Evolutionary conservation across 1,140 invertebrate species (phyloP), one percentile per base, ranked within the genome.

Genomic region (Hycleus cichorii): DNA sequence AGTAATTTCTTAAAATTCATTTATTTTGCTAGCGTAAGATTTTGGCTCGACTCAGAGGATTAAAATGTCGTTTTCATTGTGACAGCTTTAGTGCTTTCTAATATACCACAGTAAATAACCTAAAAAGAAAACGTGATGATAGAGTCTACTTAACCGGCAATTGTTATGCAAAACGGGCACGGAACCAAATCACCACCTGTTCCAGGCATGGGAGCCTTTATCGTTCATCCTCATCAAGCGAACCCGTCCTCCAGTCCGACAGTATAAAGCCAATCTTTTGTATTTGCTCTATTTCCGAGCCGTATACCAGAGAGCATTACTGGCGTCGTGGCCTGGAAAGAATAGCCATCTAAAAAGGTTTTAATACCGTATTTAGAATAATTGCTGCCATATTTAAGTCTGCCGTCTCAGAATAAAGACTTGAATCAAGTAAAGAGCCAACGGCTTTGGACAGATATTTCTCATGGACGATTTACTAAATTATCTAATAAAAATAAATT

Each of bases 331-430:
- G 64, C 60, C 67, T 71, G 70, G 70, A 72, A 72, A 72, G 70
- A 72, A 72, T 71, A 66, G 69, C 70, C 64, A 72, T 70, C 69
- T 69, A 69, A 68, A 39, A 72, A 68, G 69, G 70, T 68, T 69
- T 69, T 69, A 69, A 69, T 68, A 60, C 68, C 62, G 66, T 72
- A 72, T 69, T 72, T 71, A 69, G 69, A 72, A 72, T 72, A 72
- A 72, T 72, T 72, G 69, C 70, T 64, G 64, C 69, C 54, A 72
- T 69, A 71, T 71, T 71, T 68, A 71, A 69, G 70, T 61, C 63
- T 47, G 55, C 59, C 60, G 60, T 66, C 62, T 70, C 57, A 49
- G 59, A 67, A 67, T 67, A 68, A 67, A 67, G 68, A 68, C 58
- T 57, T 61, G 49, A 60, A 57, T 57, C 57, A 12, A 49, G 49